Evolutionary conservation across 1,140 invertebrate genomes (phyloP).

Genomic region (Gryllus bimaculatus): DNA sequence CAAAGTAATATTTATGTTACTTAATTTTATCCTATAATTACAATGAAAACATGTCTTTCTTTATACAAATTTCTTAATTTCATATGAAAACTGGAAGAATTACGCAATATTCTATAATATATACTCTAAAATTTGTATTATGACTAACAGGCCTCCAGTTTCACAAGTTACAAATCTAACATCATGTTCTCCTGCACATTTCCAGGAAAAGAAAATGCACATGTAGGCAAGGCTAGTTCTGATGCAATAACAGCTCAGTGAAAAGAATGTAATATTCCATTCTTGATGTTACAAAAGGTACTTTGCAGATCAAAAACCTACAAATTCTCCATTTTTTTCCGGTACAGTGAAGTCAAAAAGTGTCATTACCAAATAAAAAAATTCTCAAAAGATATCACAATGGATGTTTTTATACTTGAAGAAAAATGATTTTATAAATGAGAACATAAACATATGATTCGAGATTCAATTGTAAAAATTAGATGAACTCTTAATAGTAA

Average conservation of each 20-base stretch:
- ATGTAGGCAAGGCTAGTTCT: not conserved
- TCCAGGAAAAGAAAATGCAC: not conserved
- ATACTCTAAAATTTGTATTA: not conserved
- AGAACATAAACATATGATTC: no score
- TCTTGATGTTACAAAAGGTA: not conserved
- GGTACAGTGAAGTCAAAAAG: no score
- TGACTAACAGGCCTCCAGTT: not conserved
- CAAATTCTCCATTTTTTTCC: not conserved
- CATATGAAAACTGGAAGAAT: not conserved
- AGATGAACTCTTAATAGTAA: not conserved
- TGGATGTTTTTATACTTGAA: no score
- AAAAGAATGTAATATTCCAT: not conserved
- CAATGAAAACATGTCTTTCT: not conserved
- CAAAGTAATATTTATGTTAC: constrained; percentile 1
- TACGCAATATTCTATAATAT: not conserved
- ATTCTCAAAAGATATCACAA: no score
- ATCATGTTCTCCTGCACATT: not conserved
- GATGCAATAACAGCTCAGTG: not conserved
- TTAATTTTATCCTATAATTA: not conserved
- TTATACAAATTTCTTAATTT: not conserved
- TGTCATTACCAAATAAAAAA: no score
- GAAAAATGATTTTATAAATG: no score
- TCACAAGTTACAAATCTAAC: not conserved
- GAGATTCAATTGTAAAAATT: no score
- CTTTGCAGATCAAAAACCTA: not conserved